Evolutionary conservation across 2,113 vertebrate genomes (phyloP), one percentile per base, ranked within the genome.

Genomic region (Centropus unirufus): DNA sequence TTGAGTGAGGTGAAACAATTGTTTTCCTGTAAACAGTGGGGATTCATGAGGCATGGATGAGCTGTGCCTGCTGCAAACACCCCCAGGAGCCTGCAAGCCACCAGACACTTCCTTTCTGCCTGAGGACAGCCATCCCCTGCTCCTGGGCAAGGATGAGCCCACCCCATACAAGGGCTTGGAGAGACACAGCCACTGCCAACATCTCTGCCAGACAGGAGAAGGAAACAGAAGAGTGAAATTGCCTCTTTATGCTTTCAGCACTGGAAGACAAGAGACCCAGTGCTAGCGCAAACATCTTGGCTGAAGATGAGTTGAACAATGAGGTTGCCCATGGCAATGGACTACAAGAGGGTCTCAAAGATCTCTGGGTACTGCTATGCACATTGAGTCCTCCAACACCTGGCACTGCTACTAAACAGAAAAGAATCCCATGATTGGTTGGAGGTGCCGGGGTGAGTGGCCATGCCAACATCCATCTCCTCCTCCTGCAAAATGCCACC

Each of bases 271-370:
- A 14, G 10, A 67, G 14, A 47, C 5, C 10, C 2, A 0, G 42
- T 12, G 73, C 54, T 40, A 6, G 9, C 12, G 67, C 73, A 47
- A 36, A 83, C 29, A 1, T 47, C 24, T 29, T 63, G 67, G 73
- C 24, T 13, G 12, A 19, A 9, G 21, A 55, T 7, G 39, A 46
- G 68, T 34, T 3, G 5, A 27, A 54, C 0, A 0, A 55, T 3
- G 12, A 40, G 52, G 49, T 55, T 42, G 19, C 20, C 62, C 40
- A 6, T 7, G 20, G 79, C 57, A 22, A 34, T 6, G 54, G 27
- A 11, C 8, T 18, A 29, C 3, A 9, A 30, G 32, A 73, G 18
- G 13, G 44, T 46, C 14, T 44, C 23, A 61, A n/a, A 82, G 44
- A 64, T 16, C 27, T 11, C 47, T 14, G 8, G 51, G 57, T 40